Percentiles rank a stretch among this genome's conserved stretches.
These are phyloP conservation scores for Triplophysa siluroides DNA, from an alignment of 2,113 vertebrate genomes.

Conservation along the genomic window DNA sequence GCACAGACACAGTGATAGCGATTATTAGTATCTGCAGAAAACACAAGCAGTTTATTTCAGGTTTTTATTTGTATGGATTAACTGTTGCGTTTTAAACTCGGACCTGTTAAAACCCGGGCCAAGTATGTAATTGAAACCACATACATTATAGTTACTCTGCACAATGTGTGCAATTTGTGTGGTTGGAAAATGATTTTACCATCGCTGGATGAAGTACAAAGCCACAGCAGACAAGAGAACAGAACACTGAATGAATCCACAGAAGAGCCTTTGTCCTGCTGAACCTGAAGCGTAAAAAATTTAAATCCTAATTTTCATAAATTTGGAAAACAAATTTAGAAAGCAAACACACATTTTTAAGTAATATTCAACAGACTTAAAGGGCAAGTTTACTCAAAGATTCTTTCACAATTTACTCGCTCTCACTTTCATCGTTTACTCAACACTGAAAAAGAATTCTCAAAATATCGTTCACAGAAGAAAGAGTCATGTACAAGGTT, in stretches of 20 bases:
- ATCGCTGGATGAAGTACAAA: slow-evolving; percentile 76
- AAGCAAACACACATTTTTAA: not conserved
- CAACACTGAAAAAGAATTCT: no score
- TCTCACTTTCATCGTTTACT: no score
- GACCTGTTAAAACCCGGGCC: not conserved
- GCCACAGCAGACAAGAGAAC: slow-evolving; percentile 73
- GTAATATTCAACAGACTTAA: not conserved
- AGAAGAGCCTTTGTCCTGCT: slow-evolving; percentile 61
- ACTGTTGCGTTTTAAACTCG: not conserved
- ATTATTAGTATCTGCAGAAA: slow-evolving; percentile 68
- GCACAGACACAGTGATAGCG: slow-evolving; percentile 68
- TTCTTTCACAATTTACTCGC: no score
- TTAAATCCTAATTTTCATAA: slow-evolving; percentile 28
- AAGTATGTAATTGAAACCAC: not conserved
- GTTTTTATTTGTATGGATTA: not conserved
- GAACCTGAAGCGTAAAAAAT: slow-evolving; percentile 67
- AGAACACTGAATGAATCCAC: slow-evolving; percentile 75
- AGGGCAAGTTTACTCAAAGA: no score
- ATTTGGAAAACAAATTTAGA: slow-evolving; percentile 6
- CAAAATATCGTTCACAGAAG: no score
- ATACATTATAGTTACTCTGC: not conserved
- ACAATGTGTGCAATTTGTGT: not conserved
- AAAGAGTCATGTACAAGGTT: no score
- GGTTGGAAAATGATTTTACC: slow-evolving; percentile 61
- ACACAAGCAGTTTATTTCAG: slow-evolving; percentile 2